A percentile compares a stretch with the other conserved stretches of the same genome.
Conservation (phyloP, 2,888 invertebrate species). For the Dicyrtomina minuta region DNA sequence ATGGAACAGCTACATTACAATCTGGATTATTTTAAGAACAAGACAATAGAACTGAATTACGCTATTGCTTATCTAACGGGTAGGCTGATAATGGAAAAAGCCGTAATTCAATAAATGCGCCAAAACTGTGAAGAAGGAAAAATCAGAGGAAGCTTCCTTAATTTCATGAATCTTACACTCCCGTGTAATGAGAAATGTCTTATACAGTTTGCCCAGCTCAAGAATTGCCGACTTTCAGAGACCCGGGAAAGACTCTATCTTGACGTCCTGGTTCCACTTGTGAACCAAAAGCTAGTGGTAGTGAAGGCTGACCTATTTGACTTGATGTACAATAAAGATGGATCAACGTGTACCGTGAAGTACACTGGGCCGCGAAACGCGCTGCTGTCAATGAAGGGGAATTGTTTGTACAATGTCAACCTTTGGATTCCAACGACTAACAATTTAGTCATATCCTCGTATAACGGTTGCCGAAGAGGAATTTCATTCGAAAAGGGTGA, state of each 20-base stretch:
- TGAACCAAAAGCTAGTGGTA: conserved; percentile 8
- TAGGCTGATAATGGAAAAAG: conserved; percentile 18
- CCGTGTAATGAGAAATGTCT: conserved; percentile 37
- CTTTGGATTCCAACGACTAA: background rate
- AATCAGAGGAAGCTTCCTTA: conserved; percentile 24
- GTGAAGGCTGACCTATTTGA: conserved; percentile 36
- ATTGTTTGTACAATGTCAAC: conserved; percentile 27
- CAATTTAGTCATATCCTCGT: conserved; percentile 19
- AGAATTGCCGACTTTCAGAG: conserved; percentile 5
- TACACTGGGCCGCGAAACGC: conserved; percentile 36
- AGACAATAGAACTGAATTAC: conserved; percentile 4
- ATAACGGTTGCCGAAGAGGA: conserved; percentile 2
- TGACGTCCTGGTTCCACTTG: conserved; percentile 18
- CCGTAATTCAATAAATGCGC: conserved; percentile 18
- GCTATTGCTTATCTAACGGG: conserved; percentile 26
- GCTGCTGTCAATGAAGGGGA: conserved; percentile 1
- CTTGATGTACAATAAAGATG: conserved; percentile 4
- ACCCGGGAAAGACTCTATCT: conserved; percentile 11
- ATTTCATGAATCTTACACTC: conserved; percentile 31
- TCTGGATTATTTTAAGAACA: conserved; percentile 8
- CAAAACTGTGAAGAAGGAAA: conserved; percentile 23
- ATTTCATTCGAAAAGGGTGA: background rate
- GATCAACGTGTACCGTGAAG: conserved; percentile 30
- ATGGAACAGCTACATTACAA: no score
- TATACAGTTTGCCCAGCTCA: conserved; percentile 17